A percentile compares a stretch with the other conserved stretches of the same genome.
Conservation (phyloP, 37 sponge, comb jelly and placozoan genomes). For the Agelas oroides region DNA sequence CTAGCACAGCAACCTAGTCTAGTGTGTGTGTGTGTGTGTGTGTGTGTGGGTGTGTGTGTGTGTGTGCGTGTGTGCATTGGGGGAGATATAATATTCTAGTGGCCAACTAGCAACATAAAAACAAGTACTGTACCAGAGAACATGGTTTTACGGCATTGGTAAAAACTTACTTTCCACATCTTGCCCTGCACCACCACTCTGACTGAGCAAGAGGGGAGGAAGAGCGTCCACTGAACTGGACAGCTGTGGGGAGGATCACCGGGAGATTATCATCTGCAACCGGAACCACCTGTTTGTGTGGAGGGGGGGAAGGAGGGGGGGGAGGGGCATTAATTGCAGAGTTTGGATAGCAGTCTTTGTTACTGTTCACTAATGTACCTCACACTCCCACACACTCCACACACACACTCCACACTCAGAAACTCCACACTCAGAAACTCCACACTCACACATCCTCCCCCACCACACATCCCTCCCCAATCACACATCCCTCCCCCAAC, state of each 20-base stretch:
- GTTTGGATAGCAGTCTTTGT: no score
- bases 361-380: no score
- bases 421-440: no score
- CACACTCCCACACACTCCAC: no score
- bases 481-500: no score
- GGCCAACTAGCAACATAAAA: background rate
- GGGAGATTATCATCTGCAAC: slow-evolving; percentile 72
- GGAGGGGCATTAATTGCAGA: no score
- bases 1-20: slow-evolving; percentile 49
- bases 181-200: slow-evolving; percentile 27
- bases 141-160: no score
- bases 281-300: slow-evolving; percentile 57
- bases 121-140: background rate
- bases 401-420: background rate
- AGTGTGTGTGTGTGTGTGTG: slow-evolving; percentile 14
- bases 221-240: slow-evolving; percentile 60
- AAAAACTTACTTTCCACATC: slow-evolving; percentile 39
- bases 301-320: no score
- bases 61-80: background rate
- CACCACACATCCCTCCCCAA: no score
- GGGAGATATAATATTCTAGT: background rate
- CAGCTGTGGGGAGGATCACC: slow-evolving; percentile 62
- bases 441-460: no score
- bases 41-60: slow-evolving; percentile 9
- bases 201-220: slow-evolving; percentile 46